Evolutionary conservation across 2,797 vertebrate genomes (phyloP).

Genomic region (Sebastiscus albofasciatus): DNA sequence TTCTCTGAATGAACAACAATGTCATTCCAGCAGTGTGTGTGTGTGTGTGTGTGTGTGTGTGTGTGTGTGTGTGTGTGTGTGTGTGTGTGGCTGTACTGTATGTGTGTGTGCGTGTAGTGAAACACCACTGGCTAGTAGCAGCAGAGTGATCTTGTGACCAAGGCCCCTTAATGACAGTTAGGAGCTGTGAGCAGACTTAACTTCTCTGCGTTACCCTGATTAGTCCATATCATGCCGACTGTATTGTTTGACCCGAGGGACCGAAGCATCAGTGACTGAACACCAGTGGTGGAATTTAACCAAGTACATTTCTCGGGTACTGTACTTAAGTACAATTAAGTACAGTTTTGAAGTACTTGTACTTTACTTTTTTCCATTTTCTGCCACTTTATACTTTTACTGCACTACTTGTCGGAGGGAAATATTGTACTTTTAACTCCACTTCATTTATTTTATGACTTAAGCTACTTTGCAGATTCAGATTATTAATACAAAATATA

Average conservation of each 20-base stretch:
- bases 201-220: slow-evolving; percentile 28
- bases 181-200: slow-evolving; percentile 65
- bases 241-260: slow-evolving; percentile 29
- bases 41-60: slow-evolving; percentile 36
- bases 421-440: not conserved
- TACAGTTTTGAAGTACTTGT: too few relatives aligned
- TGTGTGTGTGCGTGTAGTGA: slow-evolving; percentile 46
- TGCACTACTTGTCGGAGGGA: too few relatives aligned
- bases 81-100: slow-evolving; percentile 22
- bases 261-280: not conserved
- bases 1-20: slow-evolving; percentile 83
- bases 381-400: not conserved
- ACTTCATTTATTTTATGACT: not conserved
- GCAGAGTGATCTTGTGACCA: slow-evolving; percentile 74
- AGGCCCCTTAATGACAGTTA: slow-evolving; percentile 71
- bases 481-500: not conserved
- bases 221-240: slow-evolving; percentile 46
- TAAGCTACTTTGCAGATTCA: not conserved
- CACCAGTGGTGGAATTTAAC: not conserved
- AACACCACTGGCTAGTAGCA: slow-evolving; percentile 72
- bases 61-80: slow-evolving; percentile 53
- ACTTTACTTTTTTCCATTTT: not conserved
- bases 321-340: not conserved
- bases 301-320: not conserved
- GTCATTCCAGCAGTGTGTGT: slow-evolving; percentile 71